phyloP scores from a whole-genome alignment of 2,888 invertebrate genomes.

The Dioctria rufipes region DNA sequence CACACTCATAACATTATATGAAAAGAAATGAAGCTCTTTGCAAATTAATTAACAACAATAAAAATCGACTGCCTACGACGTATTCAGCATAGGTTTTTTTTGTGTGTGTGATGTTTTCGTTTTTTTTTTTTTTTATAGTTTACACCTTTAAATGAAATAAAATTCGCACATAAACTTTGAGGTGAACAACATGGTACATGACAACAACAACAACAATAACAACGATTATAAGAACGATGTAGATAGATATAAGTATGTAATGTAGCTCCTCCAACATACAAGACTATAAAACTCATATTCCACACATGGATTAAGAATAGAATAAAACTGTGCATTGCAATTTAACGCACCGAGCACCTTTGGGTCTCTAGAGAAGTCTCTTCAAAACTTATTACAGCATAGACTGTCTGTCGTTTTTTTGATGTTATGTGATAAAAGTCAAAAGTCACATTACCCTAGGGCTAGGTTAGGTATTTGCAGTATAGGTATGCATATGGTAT shows the following conservation, averaged over 20 bases:
- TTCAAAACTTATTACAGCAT: background rate
- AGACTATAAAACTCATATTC: too few relatives aligned
- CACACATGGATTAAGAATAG: background rate
- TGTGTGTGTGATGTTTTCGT: too few relatives aligned
- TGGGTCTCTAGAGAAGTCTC: background rate
- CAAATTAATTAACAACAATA: constrained; percentile 14
- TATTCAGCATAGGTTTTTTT: background rate
- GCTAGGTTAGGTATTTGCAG: background rate
- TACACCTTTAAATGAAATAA: background rate
- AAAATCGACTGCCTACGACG: background rate
- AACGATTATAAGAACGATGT: too few relatives aligned
- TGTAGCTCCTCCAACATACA: too few relatives aligned
- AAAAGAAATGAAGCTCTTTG: constrained; percentile 12
- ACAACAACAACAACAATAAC: too few relatives aligned
- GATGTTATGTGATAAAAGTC: constrained; percentile 20
- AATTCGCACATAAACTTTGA: background rate
- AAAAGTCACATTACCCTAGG: constrained; percentile 25
- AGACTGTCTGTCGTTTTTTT: background rate
- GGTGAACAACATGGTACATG: background rate
- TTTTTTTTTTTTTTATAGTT: background rate
- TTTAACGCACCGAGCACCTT: background rate
- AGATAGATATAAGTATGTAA: too few relatives aligned
- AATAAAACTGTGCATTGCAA: background rate
- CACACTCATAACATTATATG: too few relatives aligned
- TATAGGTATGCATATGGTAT: background rate